These are phyloP conservation scores for Procambarus clarkii DNA, from an alignment of 1,140 invertebrate species.

Conservation along the genomic window DNA sequence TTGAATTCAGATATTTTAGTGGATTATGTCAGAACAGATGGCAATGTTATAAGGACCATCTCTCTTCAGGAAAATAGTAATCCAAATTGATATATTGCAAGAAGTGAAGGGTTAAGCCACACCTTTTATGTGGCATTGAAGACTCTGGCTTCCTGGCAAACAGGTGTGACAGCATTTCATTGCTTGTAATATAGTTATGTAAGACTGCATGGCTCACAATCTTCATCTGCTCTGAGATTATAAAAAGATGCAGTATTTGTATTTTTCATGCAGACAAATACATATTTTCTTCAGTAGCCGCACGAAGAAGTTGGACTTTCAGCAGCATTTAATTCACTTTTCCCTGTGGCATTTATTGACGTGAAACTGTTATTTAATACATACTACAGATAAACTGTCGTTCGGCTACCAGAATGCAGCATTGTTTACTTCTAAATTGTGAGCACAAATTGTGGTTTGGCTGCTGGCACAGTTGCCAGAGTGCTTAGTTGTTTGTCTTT, in stretches of 20 bases:
- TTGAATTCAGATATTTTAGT: neutral
- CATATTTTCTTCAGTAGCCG: slow-evolving; percentile 8
- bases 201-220: slow-evolving; percentile 1
- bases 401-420: slow-evolving; percentile 21
- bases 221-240: slow-evolving; percentile 22
- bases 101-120: slow-evolving; percentile 9
- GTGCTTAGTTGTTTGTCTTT: slow-evolving; percentile 18
- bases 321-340: neutral
- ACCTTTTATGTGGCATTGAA: neutral
- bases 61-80: neutral
- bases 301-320: slow-evolving; percentile 24
- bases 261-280: slow-evolving; percentile 5
- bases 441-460: slow-evolving; percentile 12
- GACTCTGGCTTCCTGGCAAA: neutral
- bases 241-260: slow-evolving; percentile 18
- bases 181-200: neutral
- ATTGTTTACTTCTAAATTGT: neutral
- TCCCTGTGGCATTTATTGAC: neutral
- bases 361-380: neutral
- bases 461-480: slow-evolving; percentile 4
- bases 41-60: neutral
- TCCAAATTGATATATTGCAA: neutral
- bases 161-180: neutral
- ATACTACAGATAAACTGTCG: slow-evolving; percentile 1
- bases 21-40: neutral